A percentile compares a stretch with the other conserved stretches of the same genome.
Evolutionary conservation across 2,888 invertebrate species (phyloP).

Genomic region (Sialis fuliginosa): DNA sequence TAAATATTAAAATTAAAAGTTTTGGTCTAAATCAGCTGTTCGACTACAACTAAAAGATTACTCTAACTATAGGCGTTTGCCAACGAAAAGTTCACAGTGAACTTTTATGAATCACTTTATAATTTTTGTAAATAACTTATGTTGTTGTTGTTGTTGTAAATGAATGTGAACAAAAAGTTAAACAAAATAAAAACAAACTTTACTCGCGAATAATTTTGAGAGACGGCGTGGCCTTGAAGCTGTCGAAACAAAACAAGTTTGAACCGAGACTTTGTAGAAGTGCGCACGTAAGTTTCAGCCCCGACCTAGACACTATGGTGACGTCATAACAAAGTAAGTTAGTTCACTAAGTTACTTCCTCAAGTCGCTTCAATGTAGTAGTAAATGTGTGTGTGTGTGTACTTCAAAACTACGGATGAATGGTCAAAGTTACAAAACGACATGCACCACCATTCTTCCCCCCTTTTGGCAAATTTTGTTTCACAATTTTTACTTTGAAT

Average conservation of each 20-base stretch:
- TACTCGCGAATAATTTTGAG: too few relatives aligned
- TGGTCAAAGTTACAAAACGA: constrained; percentile 3
- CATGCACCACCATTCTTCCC: background rate
- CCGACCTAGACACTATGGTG: constrained; percentile 3
- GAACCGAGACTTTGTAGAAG: background rate
- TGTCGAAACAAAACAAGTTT: background rate
- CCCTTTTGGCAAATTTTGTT: constrained; percentile 1
- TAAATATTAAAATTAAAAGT: too few relatives aligned
- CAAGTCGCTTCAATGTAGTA: background rate
- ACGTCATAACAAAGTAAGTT: constrained; percentile 1
- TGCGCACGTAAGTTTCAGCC: background rate
- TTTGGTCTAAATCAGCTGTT: too few relatives aligned
- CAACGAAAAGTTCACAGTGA: too few relatives aligned
- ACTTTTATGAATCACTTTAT: too few relatives aligned
- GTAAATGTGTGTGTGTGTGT: background rate
- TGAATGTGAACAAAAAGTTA: too few relatives aligned
- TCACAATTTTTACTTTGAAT: background rate
- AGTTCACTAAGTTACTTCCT: constrained; percentile 2
- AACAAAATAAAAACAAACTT: too few relatives aligned
- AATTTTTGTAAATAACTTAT: too few relatives aligned
- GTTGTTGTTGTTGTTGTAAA: too few relatives aligned
- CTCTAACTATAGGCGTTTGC: too few relatives aligned
- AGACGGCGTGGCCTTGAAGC: too few relatives aligned
- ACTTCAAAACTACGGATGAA: constrained; percentile 4
- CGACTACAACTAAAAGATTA: too few relatives aligned